These are phyloP conservation scores for Sardinella longiceps DNA, from an alignment of 2,797 vertebrate species.

Conservation along the genomic window DNA sequence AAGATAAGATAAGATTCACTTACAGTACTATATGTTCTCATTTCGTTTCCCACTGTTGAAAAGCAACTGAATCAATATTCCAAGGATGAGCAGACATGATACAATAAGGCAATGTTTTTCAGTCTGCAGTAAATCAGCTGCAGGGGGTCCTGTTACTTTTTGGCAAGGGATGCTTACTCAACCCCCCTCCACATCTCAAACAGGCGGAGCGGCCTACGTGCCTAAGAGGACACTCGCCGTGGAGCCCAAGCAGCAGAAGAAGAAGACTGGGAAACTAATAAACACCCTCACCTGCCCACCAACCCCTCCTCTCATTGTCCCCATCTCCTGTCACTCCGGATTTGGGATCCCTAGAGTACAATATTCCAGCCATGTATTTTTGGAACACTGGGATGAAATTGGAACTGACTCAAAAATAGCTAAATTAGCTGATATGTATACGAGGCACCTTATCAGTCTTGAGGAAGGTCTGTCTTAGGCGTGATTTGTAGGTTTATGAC, in stretches of 20 bases:
- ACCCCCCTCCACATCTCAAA: slow-evolving; percentile 21
- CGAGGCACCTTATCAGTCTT: neutral
- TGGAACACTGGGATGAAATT: neutral
- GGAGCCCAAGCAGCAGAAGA: slow-evolving; percentile 40
- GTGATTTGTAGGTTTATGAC: neutral
- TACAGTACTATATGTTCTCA: neutral
- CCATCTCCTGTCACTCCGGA: neutral
- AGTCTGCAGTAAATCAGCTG: slow-evolving; percentile 24
- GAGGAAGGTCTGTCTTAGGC: no score
- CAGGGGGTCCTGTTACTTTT: slow-evolving; percentile 38
- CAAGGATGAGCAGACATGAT: neutral
- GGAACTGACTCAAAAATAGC: neutral
- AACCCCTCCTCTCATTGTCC: slow-evolving; percentile 6
- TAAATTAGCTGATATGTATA: neutral
- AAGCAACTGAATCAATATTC: neutral
- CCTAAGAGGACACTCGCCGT: slow-evolving; percentile 33
- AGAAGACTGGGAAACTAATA: slow-evolving; percentile 44
- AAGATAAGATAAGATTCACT: neutral
- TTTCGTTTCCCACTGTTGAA: neutral
- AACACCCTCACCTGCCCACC: slow-evolving; percentile 13
- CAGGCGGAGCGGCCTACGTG: slow-evolving; percentile 45
- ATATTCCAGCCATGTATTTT: neutral
- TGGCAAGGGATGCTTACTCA: slow-evolving; percentile 36
- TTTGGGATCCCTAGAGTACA: neutral
- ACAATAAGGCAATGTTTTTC: neutral